Evolutionary conservation across 2,888 invertebrate genomes (phyloP).

Genomic region (Drosophila monieri): DNA sequence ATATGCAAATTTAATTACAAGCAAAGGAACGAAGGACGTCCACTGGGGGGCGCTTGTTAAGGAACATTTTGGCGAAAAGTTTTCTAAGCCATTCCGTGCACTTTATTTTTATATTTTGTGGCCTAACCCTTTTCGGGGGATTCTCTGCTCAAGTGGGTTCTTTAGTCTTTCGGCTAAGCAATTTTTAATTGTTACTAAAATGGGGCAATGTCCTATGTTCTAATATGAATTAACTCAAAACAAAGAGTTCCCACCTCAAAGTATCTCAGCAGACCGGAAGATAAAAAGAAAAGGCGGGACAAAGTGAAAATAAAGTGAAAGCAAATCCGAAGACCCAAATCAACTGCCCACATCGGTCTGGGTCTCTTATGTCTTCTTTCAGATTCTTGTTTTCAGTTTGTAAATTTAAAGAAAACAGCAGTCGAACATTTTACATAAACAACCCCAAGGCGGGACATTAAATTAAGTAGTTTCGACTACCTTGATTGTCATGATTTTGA

Average conservation of each 20-base stretch:
- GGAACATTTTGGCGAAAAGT: slow-evolving; percentile 29
- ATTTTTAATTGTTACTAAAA: slow-evolving; percentile 64
- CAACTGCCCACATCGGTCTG: slow-evolving; percentile 17
- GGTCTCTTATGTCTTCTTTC: slow-evolving; percentile 5
- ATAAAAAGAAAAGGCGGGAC: slow-evolving; percentile 14
- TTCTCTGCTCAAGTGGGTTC: slow-evolving; percentile 29
- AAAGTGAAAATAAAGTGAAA: slow-evolving; percentile 15
- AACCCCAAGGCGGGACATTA: slow-evolving; percentile 33
- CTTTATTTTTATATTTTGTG: slow-evolving; percentile 19
- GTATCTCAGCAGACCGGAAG: slow-evolving; percentile 18
- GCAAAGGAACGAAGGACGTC: slow-evolving; percentile 37
- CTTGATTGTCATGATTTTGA: background rate
- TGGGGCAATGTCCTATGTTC: slow-evolving; percentile 11
- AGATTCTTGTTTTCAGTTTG: slow-evolving; percentile 45
- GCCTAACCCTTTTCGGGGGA: slow-evolving; percentile 28
- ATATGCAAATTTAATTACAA: slow-evolving; percentile 78
- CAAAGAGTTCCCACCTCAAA: slow-evolving; percentile 46
- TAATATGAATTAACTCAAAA: slow-evolving; percentile 59
- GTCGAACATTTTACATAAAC: slow-evolving; percentile 42
- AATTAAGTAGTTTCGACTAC: slow-evolving; percentile 50
- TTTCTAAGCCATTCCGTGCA: slow-evolving; percentile 20
- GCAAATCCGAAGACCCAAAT: slow-evolving; percentile 29
- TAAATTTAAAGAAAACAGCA: slow-evolving; percentile 72
- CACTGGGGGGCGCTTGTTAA: slow-evolving; percentile 13
- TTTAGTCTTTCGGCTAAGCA: slow-evolving; percentile 39